These are phyloP conservation scores for Neomorphus geoffroyi DNA, from an alignment of 2,797 vertebrate genomes.

Conservation along the genomic window DNA sequence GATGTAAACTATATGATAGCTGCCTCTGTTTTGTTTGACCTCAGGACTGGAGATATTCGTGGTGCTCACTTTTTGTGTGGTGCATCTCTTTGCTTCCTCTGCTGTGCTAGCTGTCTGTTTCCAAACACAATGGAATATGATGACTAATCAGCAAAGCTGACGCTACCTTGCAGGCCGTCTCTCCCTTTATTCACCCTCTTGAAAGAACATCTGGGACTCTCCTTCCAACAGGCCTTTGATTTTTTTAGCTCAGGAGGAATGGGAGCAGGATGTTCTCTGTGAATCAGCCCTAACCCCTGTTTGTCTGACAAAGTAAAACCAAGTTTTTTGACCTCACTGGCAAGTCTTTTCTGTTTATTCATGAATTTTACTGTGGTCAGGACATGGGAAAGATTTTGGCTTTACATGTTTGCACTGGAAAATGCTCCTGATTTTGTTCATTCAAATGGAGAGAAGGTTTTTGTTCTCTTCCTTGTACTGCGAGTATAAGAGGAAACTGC, in stretches of 20 bases:
- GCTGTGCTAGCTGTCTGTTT: neutral
- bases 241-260: slow-evolving; percentile 37
- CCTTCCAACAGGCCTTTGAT: slow-evolving; percentile 39
- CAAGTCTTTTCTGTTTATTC: slow-evolving; percentile 63
- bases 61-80: neutral
- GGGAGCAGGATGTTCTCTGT: slow-evolving; percentile 38
- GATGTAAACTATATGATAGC: neutral
- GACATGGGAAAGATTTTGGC: slow-evolving; percentile 63
- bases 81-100: neutral
- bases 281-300: slow-evolving; percentile 33
- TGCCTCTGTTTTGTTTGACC: neutral
- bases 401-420: slow-evolving; percentile 66
- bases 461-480: slow-evolving; percentile 57
- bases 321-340: slow-evolving; percentile 53
- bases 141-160: neutral
- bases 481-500: slow-evolving; percentile 29
- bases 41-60: neutral
- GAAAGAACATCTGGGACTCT: slow-evolving; percentile 44
- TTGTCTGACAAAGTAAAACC: slow-evolving; percentile 35
- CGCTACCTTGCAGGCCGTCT: neutral
- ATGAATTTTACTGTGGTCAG: slow-evolving; percentile 64
- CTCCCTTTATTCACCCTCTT: neutral
- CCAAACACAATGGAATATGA: neutral
- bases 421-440: slow-evolving; percentile 61
- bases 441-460: slow-evolving; percentile 61